A percentile compares a stretch with the other conserved stretches of the same genome.
These are phyloP conservation scores for Ceramica pisi DNA, from an alignment of 2,888 invertebrate genomes.

Conservation along the genomic window DNA sequence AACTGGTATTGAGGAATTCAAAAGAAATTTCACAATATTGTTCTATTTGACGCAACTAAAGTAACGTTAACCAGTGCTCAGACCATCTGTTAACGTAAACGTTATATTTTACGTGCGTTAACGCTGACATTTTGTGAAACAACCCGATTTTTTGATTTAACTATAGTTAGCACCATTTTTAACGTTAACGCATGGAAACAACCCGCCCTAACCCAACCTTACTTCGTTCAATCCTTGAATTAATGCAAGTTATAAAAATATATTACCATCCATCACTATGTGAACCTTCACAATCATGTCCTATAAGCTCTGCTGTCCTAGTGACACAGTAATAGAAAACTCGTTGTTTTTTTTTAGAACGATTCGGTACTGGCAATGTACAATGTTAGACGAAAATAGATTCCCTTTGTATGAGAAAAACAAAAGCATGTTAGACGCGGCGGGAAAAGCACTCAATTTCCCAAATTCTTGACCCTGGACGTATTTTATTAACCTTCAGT, in stretches of 20 bases:
- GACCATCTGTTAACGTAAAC: no score
- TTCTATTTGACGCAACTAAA: no score
- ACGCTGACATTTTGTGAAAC: no score
- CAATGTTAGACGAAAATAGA: constrained; percentile 30
- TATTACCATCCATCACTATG: neutral
- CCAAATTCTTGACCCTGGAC: constrained; percentile 16
- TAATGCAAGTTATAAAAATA: constrained; percentile 1
- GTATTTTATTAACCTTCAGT: constrained; percentile 51
- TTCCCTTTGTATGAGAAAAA: constrained; percentile 8
- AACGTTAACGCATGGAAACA: no score
- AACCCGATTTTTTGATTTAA: no score
- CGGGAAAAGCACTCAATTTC: constrained; percentile 14
- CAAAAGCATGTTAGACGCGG: constrained; percentile 15
- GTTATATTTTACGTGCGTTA: no score
- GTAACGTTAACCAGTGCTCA: no score
- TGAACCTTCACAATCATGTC: constrained; percentile 10
- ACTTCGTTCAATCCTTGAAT: constrained; percentile 8
- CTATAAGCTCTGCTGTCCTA: neutral
- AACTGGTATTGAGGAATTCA: no score
- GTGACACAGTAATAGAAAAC: neutral
- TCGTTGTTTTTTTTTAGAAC: neutral
- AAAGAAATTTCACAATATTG: no score
- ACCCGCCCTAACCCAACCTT: no score
- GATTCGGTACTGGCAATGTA: neutral
- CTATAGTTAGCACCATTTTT: no score